These are phyloP conservation scores for Aphrophora alni DNA, from an alignment of 2,888 invertebrate species.

Conservation along the genomic window DNA sequence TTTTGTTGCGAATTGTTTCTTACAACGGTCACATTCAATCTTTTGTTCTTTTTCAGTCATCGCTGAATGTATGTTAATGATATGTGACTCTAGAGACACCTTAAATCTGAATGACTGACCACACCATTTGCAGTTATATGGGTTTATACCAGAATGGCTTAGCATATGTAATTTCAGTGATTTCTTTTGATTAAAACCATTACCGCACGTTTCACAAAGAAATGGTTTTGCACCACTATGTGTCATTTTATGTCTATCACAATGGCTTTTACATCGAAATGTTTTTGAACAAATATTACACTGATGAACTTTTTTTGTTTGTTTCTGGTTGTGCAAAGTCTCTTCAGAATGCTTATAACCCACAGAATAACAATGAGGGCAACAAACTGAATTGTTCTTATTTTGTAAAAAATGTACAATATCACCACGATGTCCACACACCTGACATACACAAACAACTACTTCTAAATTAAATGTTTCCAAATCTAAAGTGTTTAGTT, in stretches of 20 bases:
- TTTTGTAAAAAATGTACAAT: slow-evolving; percentile 41
- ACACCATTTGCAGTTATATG: slow-evolving; percentile 48
- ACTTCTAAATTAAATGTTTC: slow-evolving; percentile 48
- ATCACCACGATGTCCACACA: slow-evolving; percentile 46
- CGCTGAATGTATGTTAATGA: slow-evolving; percentile 46
- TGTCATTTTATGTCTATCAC: slow-evolving; percentile 47
- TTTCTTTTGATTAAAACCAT: slow-evolving; percentile 47
- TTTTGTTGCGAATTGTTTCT: slow-evolving; percentile 48
- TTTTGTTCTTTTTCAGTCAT: slow-evolving; percentile 17
- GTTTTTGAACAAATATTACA: background rate
- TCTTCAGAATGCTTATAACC: background rate
- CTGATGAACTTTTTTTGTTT: background rate
- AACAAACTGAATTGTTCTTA: slow-evolving; percentile 40
- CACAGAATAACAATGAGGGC: slow-evolving; percentile 40
- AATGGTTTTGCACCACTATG: slow-evolving; percentile 50
- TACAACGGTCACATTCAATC: slow-evolving; percentile 49
- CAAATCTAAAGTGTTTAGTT: slow-evolving; percentile 45
- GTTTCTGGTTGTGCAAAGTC: background rate
- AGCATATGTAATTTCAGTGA: slow-evolving; percentile 39
- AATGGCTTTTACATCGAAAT: slow-evolving; percentile 42
- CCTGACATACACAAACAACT: slow-evolving; percentile 44
- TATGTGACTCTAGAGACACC: slow-evolving; percentile 47
- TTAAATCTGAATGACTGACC: slow-evolving; percentile 49
- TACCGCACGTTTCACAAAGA: slow-evolving; percentile 48
- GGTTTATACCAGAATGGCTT: slow-evolving; percentile 46